Conservation (phyloP, 1,140 invertebrate species). For the Cydia pomonella region DNA sequence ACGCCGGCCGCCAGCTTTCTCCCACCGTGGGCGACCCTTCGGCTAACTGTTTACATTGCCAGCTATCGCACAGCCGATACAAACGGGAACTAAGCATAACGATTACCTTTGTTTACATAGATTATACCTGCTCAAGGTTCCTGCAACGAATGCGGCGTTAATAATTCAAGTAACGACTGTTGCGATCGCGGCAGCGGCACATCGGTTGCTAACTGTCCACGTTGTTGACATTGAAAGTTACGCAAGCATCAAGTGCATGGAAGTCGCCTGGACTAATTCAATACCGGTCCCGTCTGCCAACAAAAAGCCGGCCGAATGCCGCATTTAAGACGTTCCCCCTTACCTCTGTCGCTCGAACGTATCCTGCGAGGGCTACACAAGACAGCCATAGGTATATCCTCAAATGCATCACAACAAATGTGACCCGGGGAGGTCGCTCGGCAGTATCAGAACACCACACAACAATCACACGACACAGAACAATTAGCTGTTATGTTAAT, state of each 20-base stretch:
- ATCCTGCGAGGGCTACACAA: slow-evolving; percentile 80
- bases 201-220: slow-evolving; percentile 33
- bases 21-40: slow-evolving; percentile 27
- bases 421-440: slow-evolving; percentile 57
- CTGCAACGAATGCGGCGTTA: not conserved
- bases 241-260: slow-evolving; percentile 55
- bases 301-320: slow-evolving; percentile 70
- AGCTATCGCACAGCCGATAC: slow-evolving; percentile 50
- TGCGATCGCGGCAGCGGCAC: not conserved
- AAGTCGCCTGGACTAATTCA: slow-evolving; percentile 48
- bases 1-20: slow-evolving; percentile 23
- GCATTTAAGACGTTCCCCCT: slow-evolving; percentile 76
- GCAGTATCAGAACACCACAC: slow-evolving; percentile 68
- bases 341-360: slow-evolving; percentile 80
- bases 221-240: slow-evolving; percentile 79
- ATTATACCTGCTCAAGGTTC: slow-evolving; percentile 66
- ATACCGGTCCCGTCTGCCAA: slow-evolving; percentile 46
- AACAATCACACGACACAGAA: slow-evolving; percentile 70
- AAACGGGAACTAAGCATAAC: slow-evolving; percentile 53
- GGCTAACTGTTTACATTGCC: slow-evolving; percentile 35
- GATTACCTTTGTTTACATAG: slow-evolving; percentile 76
- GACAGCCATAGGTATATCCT: slow-evolving; percentile 80
- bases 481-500: slow-evolving; percentile 75
- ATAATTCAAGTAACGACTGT: slow-evolving; percentile 5
- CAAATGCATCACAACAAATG: slow-evolving; percentile 79